Percentiles rank a stretch among this genome's conserved stretches.
Conservation (phyloP, 1,140 invertebrate genomes). For the Galendromus occidentalis region DNA sequence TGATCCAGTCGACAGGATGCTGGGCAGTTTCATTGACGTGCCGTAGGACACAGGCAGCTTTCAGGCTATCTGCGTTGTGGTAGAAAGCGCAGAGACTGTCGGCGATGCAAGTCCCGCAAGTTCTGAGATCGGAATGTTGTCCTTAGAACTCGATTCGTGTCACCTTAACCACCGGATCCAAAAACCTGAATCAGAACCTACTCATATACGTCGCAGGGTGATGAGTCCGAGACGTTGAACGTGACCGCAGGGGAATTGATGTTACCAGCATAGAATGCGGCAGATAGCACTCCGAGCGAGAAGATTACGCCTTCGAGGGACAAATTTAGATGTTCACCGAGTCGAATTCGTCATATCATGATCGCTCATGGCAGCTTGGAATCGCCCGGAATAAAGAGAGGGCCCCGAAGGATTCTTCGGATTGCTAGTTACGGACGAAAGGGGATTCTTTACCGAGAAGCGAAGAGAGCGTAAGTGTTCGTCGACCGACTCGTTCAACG, state of each 20-base stretch:
- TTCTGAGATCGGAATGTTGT: neutral
- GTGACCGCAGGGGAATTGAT: constrained; percentile 28
- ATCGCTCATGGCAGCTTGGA: too few species aligned
- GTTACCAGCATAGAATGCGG: constrained; percentile 33
- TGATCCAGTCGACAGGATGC: constrained; percentile 15
- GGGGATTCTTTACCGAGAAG: constrained; percentile 34
- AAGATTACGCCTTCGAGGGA: constrained; percentile 30
- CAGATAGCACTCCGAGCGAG: constrained; percentile 30
- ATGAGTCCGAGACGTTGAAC: constrained; percentile 12
- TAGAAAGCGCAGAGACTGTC: constrained; percentile 17
- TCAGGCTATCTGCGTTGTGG: constrained; percentile 20
- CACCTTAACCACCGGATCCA: constrained; percentile 9
- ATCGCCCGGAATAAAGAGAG: too few species aligned
- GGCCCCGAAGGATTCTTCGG: too few species aligned
- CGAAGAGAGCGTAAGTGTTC: constrained; percentile 34
- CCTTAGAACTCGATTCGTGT: too few species aligned
- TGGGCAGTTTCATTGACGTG: neutral
- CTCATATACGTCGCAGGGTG: neutral
- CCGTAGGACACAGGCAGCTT: constrained; percentile 15
- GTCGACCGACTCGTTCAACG: constrained; percentile 39
- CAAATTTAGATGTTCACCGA: too few species aligned
- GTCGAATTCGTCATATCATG: too few species aligned
- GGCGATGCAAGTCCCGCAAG: neutral
- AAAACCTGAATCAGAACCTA: neutral
- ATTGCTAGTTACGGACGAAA: too few species aligned